Base-by-base conservation (phyloP, 1,140 invertebrate species). In the Pemphigus obesinymphae region DNA sequence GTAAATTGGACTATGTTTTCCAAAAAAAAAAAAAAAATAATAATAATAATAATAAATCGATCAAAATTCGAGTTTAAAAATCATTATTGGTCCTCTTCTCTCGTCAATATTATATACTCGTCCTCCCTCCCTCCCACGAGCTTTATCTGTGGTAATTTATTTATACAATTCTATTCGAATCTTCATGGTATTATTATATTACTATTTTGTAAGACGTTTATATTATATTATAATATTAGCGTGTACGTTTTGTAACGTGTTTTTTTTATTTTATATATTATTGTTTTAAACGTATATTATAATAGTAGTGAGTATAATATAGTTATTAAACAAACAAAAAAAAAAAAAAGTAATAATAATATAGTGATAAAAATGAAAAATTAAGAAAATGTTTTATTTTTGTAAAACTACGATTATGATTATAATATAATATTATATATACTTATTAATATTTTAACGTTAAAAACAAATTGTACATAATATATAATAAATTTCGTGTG, bases 71-170 rank as follows among this genome's bases (percentile, higher is more conserved):
- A n/a, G n/a, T n/a, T n/a, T n/a, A n/a, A n/a, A n/a, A n/a, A n/a
- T n/a, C n/a, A n/a, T n/a, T n/a, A n/a, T n/a, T n/a, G n/a, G n/a
- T n/a, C n/a, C n/a, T n/a, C n/a, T n/a, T n/a, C n/a, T n/a, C n/a
- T n/a, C n/a, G n/a, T n/a, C n/a, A n/a, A n/a, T n/a, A n/a, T n/a
- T n/a, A n/a, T n/a, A n/a, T n/a, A n/a, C n/a, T 48, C 10, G 4
- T 10, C 70, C 48, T 34, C 13, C 20, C 45, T 37, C 61, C 31
- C 31, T 58, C 75, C 7, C 37, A 6, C 75, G 37, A 78, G 53
- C 75, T 58, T 78, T 78, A 78, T 78, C 75, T 78, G 75, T 78
- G 75, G 75, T 78, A 78, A 78, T 58, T 76, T 61, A 78, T 78
- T 78, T 78, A 78, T 78, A 70, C 40, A 43, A 45, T 70, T 43